Evolutionary conservation across 1,140 invertebrate genomes (phyloP).

Genomic region (Nomia melanderi): DNA sequence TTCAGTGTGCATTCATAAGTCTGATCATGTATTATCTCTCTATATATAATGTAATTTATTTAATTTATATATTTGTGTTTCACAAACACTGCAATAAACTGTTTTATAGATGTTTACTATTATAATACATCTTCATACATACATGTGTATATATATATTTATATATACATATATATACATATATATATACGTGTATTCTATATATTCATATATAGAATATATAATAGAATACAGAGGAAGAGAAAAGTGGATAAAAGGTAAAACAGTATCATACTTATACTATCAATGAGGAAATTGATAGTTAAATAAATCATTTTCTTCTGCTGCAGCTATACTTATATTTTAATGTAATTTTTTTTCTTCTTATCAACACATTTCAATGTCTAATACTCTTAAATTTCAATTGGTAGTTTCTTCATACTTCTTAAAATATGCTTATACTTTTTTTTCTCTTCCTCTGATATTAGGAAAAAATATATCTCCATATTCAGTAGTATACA

Average conservation of each 20-base stretch:
- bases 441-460: slow-evolving; percentile 27
- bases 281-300: neutral
- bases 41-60: slow-evolving; percentile 29
- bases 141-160: too few relatives aligned
- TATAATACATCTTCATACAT: slow-evolving; percentile 23
- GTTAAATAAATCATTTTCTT: neutral
- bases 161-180: too few relatives aligned
- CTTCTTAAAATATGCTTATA: neutral
- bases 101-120: slow-evolving; percentile 26
- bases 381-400: neutral
- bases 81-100: slow-evolving; percentile 6
- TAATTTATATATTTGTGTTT: slow-evolving; percentile 28
- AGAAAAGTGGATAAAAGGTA: neutral
- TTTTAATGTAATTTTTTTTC: neutral
- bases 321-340: neutral
- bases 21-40: slow-evolving; percentile 19
- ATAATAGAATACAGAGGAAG: slow-evolving; percentile 17
- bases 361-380: neutral
- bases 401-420: neutral
- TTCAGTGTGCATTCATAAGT: neutral
- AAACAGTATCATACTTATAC: neutral
- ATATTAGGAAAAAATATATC: slow-evolving; percentile 17
- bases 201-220: slow-evolving; percentile 8
- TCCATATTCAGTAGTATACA: slow-evolving; percentile 13
- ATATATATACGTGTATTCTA: too few relatives aligned